phyloP scores from a whole-genome alignment of 1,140 invertebrate genomes.

The Dreissena polymorpha region DNA sequence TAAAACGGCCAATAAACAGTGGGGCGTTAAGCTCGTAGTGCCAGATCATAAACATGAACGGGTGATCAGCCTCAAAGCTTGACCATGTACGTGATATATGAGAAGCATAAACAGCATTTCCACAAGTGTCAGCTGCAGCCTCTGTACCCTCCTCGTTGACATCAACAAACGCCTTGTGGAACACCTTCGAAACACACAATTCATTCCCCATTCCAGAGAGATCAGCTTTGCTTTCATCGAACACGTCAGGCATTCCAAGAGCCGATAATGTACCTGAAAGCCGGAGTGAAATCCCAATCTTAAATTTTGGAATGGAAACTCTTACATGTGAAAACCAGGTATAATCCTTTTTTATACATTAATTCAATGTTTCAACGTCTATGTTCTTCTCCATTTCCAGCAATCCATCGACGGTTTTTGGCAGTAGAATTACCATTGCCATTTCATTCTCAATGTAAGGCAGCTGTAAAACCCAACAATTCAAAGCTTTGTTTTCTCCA shows the following conservation, averaged over 20 bases:
- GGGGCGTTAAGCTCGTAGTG: slow-evolving; percentile 83
- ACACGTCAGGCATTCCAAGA: slow-evolving; percentile 81
- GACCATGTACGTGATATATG: too few species aligned
- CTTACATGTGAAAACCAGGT: slow-evolving; percentile 50
- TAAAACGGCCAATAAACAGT: slow-evolving; percentile 84
- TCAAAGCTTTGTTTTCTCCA: slow-evolving; percentile 85
- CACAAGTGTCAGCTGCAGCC: slow-evolving; percentile 70
- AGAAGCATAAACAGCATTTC: too few species aligned
- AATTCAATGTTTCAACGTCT: slow-evolving; percentile 78
- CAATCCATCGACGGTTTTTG: slow-evolving; percentile 76
- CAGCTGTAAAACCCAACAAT: slow-evolving; percentile 86
- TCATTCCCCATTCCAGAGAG: slow-evolving; percentile 69
- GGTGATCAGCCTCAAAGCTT: slow-evolving; percentile 86
- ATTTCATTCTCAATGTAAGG: slow-evolving; percentile 85
- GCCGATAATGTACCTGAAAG: slow-evolving; percentile 76
- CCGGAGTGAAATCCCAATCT: slow-evolving; percentile 82
- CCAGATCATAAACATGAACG: slow-evolving; percentile 87
- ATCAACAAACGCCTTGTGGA: slow-evolving; percentile 82
- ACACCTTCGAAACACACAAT: slow-evolving; percentile 70
- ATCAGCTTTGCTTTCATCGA: slow-evolving; percentile 40
- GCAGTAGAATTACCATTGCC: slow-evolving; percentile 88
- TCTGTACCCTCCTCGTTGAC: slow-evolving; percentile 78
- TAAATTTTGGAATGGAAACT: slow-evolving; percentile 84
- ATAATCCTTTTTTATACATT: slow-evolving; percentile 31
- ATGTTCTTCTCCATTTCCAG: slow-evolving; percentile 81